Base-by-base conservation (phyloP, 2,888 invertebrate species). In the Netelia melanura region DNA sequence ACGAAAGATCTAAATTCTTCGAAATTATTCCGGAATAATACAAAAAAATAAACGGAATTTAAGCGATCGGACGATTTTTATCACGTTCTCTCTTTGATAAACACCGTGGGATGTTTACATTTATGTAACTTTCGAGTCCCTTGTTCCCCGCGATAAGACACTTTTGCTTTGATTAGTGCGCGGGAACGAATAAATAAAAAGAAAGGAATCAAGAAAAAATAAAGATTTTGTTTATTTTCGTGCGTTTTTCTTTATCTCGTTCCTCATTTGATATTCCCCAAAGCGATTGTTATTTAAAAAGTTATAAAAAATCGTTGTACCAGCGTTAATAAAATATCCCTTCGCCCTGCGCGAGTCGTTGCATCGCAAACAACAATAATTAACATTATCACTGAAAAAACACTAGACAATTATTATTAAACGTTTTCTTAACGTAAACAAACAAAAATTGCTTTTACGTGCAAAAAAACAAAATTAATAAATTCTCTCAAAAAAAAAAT, bases 211-310 rank as follows among this genome's bases (percentile, higher is more conserved):
- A 38, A 38, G 14, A 48, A 14, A 48, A 11, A 3, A 11, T 11
- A 21, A 21, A 21, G 21, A 21, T 14, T 48, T 3, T 48, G 17
- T 58, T 21, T 58, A 1, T 77, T 58, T 23, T 52, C 48, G 25
- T 10, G 14, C 10, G 68, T 62, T 25, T 21, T 44, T 75, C 38
- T 54, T 65, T 70, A 75, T 71, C 80, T 64, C n/a, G 21, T 61
- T 43, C 6, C 25, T 76, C 52, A 70, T 79, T 81, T 84, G 71
- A 84, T 68, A 72, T 14, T 68, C 21, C 72, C 67, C 84, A 76
- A 62, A 81, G 72, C 17, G 14, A 3, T 48, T 48, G 14, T 48
- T 14, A 48, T 48, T 48, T 10, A 14, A 48, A 48, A 48, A 48
- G 14, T 48, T 1, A 48, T 14, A 48, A 48, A 10, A 14, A 48